Evolutionary conservation across 37 sponge, comb jelly and placozoan species (phyloP), one percentile per base, ranked within the genome.

Genomic region (Crambe crambe): DNA sequence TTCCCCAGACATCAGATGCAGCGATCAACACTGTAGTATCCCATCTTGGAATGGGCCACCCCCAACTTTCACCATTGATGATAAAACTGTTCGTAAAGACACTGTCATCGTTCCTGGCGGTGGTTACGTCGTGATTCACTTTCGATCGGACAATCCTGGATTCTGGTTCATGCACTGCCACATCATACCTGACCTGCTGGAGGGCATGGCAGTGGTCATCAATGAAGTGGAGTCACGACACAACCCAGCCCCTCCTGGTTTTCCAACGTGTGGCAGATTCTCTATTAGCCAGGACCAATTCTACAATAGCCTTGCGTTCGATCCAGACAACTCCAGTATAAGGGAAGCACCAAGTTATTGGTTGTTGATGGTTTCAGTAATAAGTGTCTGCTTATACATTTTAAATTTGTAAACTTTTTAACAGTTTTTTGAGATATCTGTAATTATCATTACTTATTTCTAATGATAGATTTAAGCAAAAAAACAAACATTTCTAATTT

Each of bases 161-260:
- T 78, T 74, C 62, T 96, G 97, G 97, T 92, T 96, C 42, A 57
- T 93, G 32, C 97, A 96, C 79, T 96, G 94, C 65, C 97, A 96
- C 61, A 88, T 93, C 67, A 89, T 86, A 34, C 37, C 79, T 18
- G 88, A 96, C 72, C 91, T 85, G 15, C 41, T 90, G 44, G 86
- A 87, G 51, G 95, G 95, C 6, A 95, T 95, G 95, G 85, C 89
- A 27, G 66, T 88, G 38, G 56, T 95, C 26, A 76, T 95, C 15
- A 77, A 85, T 43, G 89, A 88, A 42, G 42, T 34, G n/a, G 65
- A 70, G 36, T 3, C 6, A 17, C 31, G 56, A 42, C 70, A 81
- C 20, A 69, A 47, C 63, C 77, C 77, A 20, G 77, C 82, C 26
- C 82, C 88, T 47, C 67, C 41, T 65, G 82, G 68, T 20, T 75